Evolutionary conservation across 2,888 invertebrate genomes (phyloP).

Genomic region (Agonopterix alstromeriana): DNA sequence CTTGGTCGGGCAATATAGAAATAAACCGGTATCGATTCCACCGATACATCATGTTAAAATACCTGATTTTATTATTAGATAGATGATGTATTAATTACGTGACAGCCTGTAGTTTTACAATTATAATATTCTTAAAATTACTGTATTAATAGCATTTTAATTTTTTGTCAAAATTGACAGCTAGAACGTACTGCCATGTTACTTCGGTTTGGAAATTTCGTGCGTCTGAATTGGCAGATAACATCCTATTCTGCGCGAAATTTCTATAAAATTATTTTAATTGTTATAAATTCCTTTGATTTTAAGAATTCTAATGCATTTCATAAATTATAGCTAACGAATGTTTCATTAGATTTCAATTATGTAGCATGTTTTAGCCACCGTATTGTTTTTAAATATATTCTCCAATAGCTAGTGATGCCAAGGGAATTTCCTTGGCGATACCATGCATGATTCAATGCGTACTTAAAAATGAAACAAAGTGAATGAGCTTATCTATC

Average conservation of each 20-base stretch:
- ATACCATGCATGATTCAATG: neutral
- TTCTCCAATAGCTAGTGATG: neutral
- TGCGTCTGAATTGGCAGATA: neutral
- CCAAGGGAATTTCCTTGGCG: neutral
- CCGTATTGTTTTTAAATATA: neutral
- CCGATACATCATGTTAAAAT: constrained; percentile 17
- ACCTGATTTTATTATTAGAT: constrained; percentile 18
- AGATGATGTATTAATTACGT: constrained; percentile 12
- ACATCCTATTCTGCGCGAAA: constrained; percentile 9
- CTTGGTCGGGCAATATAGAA: neutral
- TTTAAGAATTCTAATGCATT: no score
- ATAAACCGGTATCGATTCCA: constrained; percentile 14
- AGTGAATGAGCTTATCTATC: neutral
- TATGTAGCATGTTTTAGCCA: no score
- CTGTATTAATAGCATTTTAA: constrained; percentile 19
- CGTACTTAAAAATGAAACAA: neutral
- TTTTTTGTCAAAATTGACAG: constrained; percentile 21
- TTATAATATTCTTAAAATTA: constrained; percentile 9
- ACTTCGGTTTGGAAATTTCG: constrained; percentile 3
- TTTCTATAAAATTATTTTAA: constrained; percentile 10
- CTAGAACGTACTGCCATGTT: constrained; percentile 32
- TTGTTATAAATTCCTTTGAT: no score
- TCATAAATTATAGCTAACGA: no score
- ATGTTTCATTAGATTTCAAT: no score
- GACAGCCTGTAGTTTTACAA: constrained; percentile 9